phyloP scores from a whole-genome alignment of 2,888 invertebrate genomes.

The Chymomyza procnemis region DNA sequence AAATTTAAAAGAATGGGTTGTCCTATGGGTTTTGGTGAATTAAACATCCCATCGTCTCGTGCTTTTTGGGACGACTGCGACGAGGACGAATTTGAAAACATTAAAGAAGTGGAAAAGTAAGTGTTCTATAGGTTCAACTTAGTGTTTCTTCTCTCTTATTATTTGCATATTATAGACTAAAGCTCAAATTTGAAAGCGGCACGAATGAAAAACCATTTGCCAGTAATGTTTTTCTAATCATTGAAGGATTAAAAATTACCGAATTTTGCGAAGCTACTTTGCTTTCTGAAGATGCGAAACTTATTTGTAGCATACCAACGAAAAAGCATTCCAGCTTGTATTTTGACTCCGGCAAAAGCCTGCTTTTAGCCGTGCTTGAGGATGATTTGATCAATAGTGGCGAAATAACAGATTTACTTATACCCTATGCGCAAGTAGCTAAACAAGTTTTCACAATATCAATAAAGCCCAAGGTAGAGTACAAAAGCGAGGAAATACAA shows the following conservation, averaged over 20 bases:
- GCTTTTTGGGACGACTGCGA: constrained; percentile 78
- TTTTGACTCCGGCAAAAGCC: constrained; percentile 36
- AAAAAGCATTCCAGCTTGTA: constrained; percentile 58
- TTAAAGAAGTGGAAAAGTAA: constrained; percentile 56
- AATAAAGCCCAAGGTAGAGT: constrained; percentile 74
- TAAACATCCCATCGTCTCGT: constrained; percentile 76
- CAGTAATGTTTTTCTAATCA: constrained; percentile 64
- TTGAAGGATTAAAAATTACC: constrained; percentile 70
- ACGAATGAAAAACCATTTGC: constrained; percentile 28
- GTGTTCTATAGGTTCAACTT: neutral
- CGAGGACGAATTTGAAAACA: constrained; percentile 66
- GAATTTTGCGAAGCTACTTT: constrained; percentile 67
- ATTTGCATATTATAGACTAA: constrained; percentile 41
- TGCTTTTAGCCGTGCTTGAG: constrained; percentile 67
- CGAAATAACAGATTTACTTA: constrained; percentile 65
- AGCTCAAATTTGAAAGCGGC: constrained; percentile 47
- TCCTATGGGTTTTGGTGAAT: constrained; percentile 75
- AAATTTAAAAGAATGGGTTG: constrained; percentile 63
- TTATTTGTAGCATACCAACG: constrained; percentile 62
- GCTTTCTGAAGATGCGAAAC: constrained; percentile 40
- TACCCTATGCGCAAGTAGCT: constrained; percentile 65
- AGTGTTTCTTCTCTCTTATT: neutral
- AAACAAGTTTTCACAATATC: constrained; percentile 71
- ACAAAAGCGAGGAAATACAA: constrained; percentile 72
- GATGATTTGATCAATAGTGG: constrained; percentile 74